A percentile compares a stretch with the other conserved stretches of the same genome.
Evolutionary conservation across 2,113 vertebrate genomes (phyloP).

Genomic region (Colistium nudipinnis): DNA sequence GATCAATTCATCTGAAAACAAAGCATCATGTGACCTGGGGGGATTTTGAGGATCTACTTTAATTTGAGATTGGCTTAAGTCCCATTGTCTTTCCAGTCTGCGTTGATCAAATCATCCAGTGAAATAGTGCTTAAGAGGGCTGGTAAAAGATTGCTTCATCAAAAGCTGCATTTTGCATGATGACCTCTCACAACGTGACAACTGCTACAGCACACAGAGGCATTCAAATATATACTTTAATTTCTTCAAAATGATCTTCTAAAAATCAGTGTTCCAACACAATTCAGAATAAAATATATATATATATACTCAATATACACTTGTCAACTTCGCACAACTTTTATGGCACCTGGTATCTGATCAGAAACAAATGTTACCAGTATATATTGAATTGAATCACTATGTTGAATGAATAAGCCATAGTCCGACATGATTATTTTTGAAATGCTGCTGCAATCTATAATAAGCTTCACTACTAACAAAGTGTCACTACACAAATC

Average conservation of each 20-base stretch:
- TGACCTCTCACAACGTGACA: not conserved
- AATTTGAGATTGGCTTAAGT: conserved; percentile 7
- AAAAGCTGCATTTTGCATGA: not conserved
- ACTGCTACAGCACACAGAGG: not conserved
- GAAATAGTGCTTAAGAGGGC: not conserved
- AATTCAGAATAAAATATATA: too few relatives aligned
- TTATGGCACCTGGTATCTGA: too few relatives aligned
- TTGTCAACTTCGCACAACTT: too few relatives aligned
- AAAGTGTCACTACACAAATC: too few relatives aligned
- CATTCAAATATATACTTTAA: too few relatives aligned
- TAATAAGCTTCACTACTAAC: too few relatives aligned
- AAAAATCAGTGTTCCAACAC: not conserved
- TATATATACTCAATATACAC: too few relatives aligned
- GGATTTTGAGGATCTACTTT: not conserved
- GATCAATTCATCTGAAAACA: conserved; percentile 6
- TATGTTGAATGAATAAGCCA: not conserved
- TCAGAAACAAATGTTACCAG: not conserved
- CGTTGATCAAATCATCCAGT: conserved; percentile 11
- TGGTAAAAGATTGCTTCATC: not conserved
- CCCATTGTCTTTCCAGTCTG: not conserved
- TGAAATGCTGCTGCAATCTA: not conserved
- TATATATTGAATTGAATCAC: too few relatives aligned
- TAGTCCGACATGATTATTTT: not conserved
- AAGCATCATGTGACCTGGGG: not conserved
- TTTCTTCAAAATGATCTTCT: too few relatives aligned